Percentiles rank a stretch among this genome's conserved stretches.
Evolutionary conservation across 2,888 invertebrate genomes (phyloP).

Genomic region (Lordiphosa fenestrarum): DNA sequence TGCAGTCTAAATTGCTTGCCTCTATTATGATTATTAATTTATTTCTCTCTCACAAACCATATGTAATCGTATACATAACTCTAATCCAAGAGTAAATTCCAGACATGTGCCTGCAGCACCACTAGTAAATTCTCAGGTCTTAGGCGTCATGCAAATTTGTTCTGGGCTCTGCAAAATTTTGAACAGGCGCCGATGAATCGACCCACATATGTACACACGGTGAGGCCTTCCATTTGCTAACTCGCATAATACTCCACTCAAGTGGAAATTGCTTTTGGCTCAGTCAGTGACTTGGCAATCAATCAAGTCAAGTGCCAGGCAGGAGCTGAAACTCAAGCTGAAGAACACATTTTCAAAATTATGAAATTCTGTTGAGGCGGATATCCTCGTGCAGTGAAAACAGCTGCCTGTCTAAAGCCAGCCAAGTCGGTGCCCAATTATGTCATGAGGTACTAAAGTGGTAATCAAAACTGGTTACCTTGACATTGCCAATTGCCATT

Average conservation of each 20-base stretch:
- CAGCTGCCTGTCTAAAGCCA: neutral
- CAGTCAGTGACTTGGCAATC: conserved; percentile 56
- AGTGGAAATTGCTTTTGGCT: conserved; percentile 57
- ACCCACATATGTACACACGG: conserved; percentile 13
- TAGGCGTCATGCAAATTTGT: conserved; percentile 18
- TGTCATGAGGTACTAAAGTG: conserved; percentile 41
- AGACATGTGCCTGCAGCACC: conserved; percentile 5
- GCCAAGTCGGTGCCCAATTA: conserved; percentile 52
- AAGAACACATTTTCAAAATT: conserved; percentile 37
- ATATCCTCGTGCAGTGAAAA: conserved; percentile 51
- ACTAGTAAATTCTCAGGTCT: neutral
- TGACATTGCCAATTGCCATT: conserved; percentile 55
- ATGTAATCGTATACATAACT: conserved; percentile 1
- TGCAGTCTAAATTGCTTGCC: too few relatives aligned
- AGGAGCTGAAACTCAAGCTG: neutral
- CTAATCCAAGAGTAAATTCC: conserved; percentile 2
- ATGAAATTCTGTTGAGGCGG: conserved; percentile 59
- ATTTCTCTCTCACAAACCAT: neutral
- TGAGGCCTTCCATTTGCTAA: conserved; percentile 16
- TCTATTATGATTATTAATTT: too few relatives aligned
- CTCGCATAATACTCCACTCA: conserved; percentile 35
- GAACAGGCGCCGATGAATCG: conserved; percentile 32
- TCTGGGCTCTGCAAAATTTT: conserved; percentile 6
- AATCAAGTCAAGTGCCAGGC: conserved; percentile 58
- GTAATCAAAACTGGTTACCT: conserved; percentile 68